Conservation (phyloP, 2,888 invertebrate genomes). For the Lepidocyrtoides sp. region DNA sequence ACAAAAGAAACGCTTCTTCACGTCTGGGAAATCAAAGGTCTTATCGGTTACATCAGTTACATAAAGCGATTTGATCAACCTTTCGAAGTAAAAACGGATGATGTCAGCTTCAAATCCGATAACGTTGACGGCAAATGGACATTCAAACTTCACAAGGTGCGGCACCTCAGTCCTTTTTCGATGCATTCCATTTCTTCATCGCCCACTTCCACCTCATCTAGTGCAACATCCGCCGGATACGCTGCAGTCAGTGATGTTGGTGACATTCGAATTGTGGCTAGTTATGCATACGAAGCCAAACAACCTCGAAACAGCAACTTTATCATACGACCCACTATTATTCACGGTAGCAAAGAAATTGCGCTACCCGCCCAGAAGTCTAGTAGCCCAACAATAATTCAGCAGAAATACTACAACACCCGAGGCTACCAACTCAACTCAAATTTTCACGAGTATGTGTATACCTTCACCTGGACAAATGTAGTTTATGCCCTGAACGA, state of each 20-base stretch:
- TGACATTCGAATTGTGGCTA: constrained; percentile 77
- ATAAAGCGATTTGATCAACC: constrained; percentile 81
- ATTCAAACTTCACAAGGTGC: constrained; percentile 59
- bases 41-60: constrained; percentile 80
- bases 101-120: constrained; percentile 82
- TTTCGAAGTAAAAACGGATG: constrained; percentile 82
- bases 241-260: constrained; percentile 47
- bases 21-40: constrained; percentile 82
- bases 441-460: constrained; percentile 79
- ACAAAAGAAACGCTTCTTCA: constrained; percentile 81
- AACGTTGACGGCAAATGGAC: constrained; percentile 83
- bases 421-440: constrained; percentile 69
- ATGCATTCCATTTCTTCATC: constrained; percentile 3
- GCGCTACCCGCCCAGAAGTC: constrained; percentile 80
- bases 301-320: constrained; percentile 79
- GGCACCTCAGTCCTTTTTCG: constrained; percentile 53
- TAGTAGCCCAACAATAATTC: constrained; percentile 76
- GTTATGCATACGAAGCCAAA: constrained; percentile 82
- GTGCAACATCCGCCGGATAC: neutral
- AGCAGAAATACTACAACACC: constrained; percentile 78
- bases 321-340: constrained; percentile 73
- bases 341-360: constrained; percentile 80
- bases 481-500: constrained; percentile 72
- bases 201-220: neutral
- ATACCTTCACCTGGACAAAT: constrained; percentile 82